These are phyloP conservation scores for Celastrina argiolus DNA, from an alignment of 2,888 invertebrate genomes.

Conservation along the genomic window DNA sequence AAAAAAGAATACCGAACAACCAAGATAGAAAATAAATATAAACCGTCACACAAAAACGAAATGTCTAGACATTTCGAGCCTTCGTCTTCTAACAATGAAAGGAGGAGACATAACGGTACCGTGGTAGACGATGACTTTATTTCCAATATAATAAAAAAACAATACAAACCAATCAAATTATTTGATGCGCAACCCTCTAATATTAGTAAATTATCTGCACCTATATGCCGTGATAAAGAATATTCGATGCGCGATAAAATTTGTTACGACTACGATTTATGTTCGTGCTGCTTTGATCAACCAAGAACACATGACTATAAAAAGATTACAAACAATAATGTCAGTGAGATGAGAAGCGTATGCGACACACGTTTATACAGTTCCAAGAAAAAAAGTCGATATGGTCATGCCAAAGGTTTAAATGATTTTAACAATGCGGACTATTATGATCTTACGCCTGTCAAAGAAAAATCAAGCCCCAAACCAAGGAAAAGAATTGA, in stretches of 20 bases:
- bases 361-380: constrained; percentile 60
- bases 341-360: constrained; percentile 53
- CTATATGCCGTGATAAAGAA: constrained; percentile 62
- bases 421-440: constrained; percentile 55
- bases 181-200: constrained; percentile 54
- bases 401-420: constrained; percentile 38
- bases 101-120: constrained; percentile 31
- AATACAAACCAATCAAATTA: constrained; percentile 59
- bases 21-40: constrained; percentile 34
- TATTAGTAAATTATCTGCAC: constrained; percentile 61
- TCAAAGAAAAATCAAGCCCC: constrained; percentile 65
- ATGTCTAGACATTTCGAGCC: constrained; percentile 24
- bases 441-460: constrained; percentile 61
- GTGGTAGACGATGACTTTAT: constrained; percentile 58
- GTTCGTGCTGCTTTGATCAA: constrained; percentile 52
- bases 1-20: constrained; percentile 36
- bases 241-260: constrained; percentile 43
- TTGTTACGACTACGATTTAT: constrained; percentile 47
- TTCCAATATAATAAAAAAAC: constrained; percentile 58
- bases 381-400: constrained; percentile 42
- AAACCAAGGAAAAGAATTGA: constrained; percentile 57
- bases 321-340: constrained; percentile 36
- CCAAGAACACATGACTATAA: constrained; percentile 33
- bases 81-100: not conserved
- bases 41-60: constrained; percentile 33